Base-by-base conservation (phyloP, 2,797 vertebrate genomes). In the Rhadinocentrus ornatus region DNA sequence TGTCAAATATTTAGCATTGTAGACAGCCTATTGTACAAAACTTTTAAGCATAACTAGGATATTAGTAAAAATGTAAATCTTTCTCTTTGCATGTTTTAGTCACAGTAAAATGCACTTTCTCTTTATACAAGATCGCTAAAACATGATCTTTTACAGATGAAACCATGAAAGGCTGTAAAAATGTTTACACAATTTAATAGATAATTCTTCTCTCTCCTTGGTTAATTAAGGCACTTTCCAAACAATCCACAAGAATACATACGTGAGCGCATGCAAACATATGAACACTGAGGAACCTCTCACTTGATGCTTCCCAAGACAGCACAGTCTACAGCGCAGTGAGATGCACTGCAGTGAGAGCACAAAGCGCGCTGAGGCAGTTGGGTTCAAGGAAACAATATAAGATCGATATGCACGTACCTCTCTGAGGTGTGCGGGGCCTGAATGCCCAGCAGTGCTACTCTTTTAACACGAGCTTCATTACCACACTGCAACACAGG, bases 351-450 rank as follows among this genome's bases (percentile, higher is more conserved):
- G 82, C 82, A 70, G 82, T 3, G 39, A 69, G 66, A 80, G 78
- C 70, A 71, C 80, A 80, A 77, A 84, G 88, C 69, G 64, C 41
- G 16, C 54, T 9, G 53, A 91, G 83, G 86, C 88, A 41, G 85
- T 57, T 39, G 62, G 76, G 83, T 88, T 93, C 83, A 92, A 91
- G 85, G 82, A 86, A 92, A 91, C 83, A 86, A 91, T 90, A 87
- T 73, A 8, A 86, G 89, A 93, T 92, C 90, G 80, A 94, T 92
- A 91, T 80, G 89, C 78, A 89, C 74, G 85, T 81, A 79, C 86
- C 77, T 86, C 88, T 92, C 83, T 37, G 79, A 89, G 88, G 90
- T 88, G 85, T 77, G 88, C 66, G 54, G 76, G 87, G 85, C 78
- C 81, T 60, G 63, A 86, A 91, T 78, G 85, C 87, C 91, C 69